Evolutionary conservation across 2,888 invertebrate species (phyloP), one percentile per base, ranked within the genome.

Genomic region (Hypercompe scribonia): DNA sequence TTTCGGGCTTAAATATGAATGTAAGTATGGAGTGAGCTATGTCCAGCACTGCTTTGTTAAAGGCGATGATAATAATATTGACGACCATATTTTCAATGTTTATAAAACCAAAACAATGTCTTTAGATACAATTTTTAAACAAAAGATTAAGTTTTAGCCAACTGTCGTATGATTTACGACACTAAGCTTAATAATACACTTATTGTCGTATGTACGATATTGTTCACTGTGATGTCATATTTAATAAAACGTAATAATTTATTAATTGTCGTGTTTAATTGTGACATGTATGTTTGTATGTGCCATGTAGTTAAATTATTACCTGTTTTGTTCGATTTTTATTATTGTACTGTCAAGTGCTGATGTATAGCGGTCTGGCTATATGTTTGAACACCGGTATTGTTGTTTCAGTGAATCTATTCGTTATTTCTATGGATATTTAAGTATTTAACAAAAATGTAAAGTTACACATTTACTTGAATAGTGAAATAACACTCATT

Each of bases 161-260:
- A 31, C 42, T 66, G 66, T 42, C 65, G 10, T 31, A 66, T 66
- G 31, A 66, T 46, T 66, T 46, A 66, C 66, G 21, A 42, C 66
- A 42, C 42, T 46, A 11, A 10, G 2, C 31, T 31, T 31, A 61
- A 61, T 61, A 18, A 65, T 28, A 28, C 31, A 28, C 42, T 15
- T 42, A 10, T 24, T 31, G 31, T 46, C 42, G 42, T 66, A 46
- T 11, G 28, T 24, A 66, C 31, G 8, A 46, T 46, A 42, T 66
- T 66, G 28, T 66, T 42, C 42, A 28, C 21, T 21, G 31, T 46
- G 24, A 66, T 46, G 66, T 66, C 66, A 46, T 46, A 31, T 46
- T 66, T 18, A 66, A 46, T 66, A 66, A 68, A 28, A 28, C 34
- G 34, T 68, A 54, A 68, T 68, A n/a, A 58, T 28, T 54, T 36